A percentile compares a stretch with the other conserved stretches of the same genome.
These are phyloP conservation scores for Amitus sp. DNA, from an alignment of 2,888 invertebrate species.

Conservation along the genomic window DNA sequence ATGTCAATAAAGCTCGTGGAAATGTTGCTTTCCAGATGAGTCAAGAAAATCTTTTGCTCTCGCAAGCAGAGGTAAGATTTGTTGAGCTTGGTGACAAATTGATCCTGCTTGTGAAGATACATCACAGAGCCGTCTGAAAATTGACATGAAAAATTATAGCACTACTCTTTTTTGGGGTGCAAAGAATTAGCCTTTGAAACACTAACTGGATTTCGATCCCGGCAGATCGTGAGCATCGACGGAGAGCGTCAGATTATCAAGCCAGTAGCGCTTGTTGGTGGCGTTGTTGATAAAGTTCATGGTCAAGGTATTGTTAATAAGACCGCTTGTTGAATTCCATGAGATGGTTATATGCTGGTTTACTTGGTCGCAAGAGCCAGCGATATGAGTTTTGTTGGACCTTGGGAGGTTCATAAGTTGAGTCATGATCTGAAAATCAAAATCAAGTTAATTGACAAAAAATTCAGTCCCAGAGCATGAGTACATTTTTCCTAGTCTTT, in stretches of 20 bases:
- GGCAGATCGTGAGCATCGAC: conserved; percentile 59
- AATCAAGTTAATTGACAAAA: not conserved
- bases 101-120: conserved; percentile 63
- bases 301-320: conserved; percentile 50
- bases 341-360: conserved; percentile 59
- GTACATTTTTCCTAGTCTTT: too few species aligned
- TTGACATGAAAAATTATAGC: conserved; percentile 13
- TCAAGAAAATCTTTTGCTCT: conserved; percentile 70
- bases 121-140: conserved; percentile 60
- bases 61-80: conserved; percentile 81
- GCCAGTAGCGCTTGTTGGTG: conserved; percentile 48
- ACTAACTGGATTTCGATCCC: conserved; percentile 51
- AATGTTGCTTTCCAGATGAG: conserved; percentile 52
- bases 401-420: conserved; percentile 64
- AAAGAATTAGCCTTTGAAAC: conserved; percentile 15
- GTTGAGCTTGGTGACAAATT: conserved; percentile 71
- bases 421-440: conserved; percentile 50
- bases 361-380: conserved; percentile 63
- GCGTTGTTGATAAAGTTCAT: conserved; percentile 66
- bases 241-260: conserved; percentile 39
- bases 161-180: too few species aligned
- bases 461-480: too few species aligned
- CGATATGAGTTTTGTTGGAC: conserved; percentile 56
- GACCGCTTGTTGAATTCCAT: conserved; percentile 59
- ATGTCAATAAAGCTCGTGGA: conserved; percentile 69